Base-by-base conservation (phyloP, 2,888 invertebrate genomes). In the Gandaritis pyraliata region DNA sequence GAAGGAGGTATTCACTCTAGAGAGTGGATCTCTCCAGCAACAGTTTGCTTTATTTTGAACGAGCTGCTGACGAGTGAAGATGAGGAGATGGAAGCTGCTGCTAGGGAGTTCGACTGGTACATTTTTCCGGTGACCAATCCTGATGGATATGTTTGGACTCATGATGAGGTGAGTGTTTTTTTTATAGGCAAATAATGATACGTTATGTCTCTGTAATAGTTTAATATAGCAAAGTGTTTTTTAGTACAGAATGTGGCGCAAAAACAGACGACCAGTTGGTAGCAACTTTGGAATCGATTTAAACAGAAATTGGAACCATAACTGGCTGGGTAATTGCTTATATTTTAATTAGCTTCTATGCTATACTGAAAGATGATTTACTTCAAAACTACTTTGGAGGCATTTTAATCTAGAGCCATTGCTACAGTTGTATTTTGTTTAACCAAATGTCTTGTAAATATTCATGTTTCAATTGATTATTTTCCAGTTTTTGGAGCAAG, bases 91-190 rank as follows among this genome's bases (percentile, higher is more conserved):
- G 86, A 92, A 13, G 81, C 87, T 3, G 82, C 96, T 55, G 94
- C 95, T 0, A 93, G 94, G 58, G 93, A 92, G 64, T 94, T 94
- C 66, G 96, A 96, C 75, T 96, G 96, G 95, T 95, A 96, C 73
- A 92, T 96, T 43, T 93, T 96, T 67, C 96, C 96, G 0, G 94
- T 95, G 0, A 89, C 93, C 1, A 96, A 96, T 80, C 95, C 96
- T 7, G 96, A 96, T 86, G 96, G 96, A 8, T 96, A 95, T 75
- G 93, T 86, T 3, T 95, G 94, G 77, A 93, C 94, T 5, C 94
- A 95, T 72, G 92, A 92, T 0, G 80, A 79, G 61, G 95, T 96
- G 86, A 29, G 29, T n/a, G n/a, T n/a, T n/a, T n/a, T n/a, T n/a
- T n/a, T n/a, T n/a, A n/a, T n/a, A n/a, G n/a, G n/a, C n/a, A n/a